Evolutionary conservation across 2,113 vertebrate genomes (phyloP).

Genomic region (Ptychochromis oligacanthus): DNA sequence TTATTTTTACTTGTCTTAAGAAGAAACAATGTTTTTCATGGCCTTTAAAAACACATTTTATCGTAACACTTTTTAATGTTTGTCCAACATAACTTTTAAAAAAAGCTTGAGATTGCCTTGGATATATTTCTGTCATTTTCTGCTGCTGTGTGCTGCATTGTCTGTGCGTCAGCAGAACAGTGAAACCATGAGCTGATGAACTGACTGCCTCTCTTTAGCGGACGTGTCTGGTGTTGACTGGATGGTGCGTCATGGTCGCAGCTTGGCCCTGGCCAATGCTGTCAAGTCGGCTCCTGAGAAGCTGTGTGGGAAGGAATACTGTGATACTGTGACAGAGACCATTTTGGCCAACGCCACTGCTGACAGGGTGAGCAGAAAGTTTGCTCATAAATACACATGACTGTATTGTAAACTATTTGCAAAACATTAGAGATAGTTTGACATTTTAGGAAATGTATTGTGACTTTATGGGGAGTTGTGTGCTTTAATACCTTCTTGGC

Average conservation of each 20-base stretch:
- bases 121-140: not conserved
- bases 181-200: not conserved
- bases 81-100: not conserved
- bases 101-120: not conserved
- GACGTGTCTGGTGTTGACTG: slow-evolving; percentile 96
- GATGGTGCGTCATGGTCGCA: slow-evolving; percentile 97
- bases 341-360: slow-evolving; percentile 88
- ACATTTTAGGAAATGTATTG: not conserved
- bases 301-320: slow-evolving; percentile 87
- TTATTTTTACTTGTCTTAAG: no score
- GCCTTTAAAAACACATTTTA: not conserved
- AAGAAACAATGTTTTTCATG: not conserved
- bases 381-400: not conserved
- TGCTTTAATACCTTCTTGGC: not conserved
- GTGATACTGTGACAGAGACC: slow-evolving; percentile 83
- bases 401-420: not conserved
- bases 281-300: slow-evolving; percentile 85
- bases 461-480: not conserved
- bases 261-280: slow-evolving; percentile 90
- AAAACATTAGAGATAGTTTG: not conserved
- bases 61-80: not conserved
- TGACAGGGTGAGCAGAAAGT: slow-evolving; percentile 86
- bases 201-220: slow-evolving; percentile 71
- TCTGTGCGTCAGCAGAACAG: not conserved
- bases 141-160: not conserved